These are phyloP conservation scores for Papilio aristodemus DNA, from an alignment of 1,140 invertebrate genomes.

Conservation along the genomic window DNA sequence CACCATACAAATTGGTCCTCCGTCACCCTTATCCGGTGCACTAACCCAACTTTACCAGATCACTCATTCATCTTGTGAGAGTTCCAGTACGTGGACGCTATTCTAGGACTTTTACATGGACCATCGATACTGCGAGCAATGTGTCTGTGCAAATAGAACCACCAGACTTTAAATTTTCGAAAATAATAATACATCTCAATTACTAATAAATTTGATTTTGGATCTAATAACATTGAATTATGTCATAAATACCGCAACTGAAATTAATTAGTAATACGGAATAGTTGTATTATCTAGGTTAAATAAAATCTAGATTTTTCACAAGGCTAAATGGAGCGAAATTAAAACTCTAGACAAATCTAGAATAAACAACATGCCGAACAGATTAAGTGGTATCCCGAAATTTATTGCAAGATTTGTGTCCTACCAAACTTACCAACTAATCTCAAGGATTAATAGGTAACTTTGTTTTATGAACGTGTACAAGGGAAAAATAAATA, in stretches of 20 bases:
- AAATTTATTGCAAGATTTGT: slow-evolving; percentile 17
- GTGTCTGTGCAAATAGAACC: no score
- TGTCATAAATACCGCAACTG: not conserved
- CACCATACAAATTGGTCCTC: not conserved
- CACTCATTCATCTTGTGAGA: no score
- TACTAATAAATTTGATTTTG: no score
- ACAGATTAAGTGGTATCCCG: not conserved
- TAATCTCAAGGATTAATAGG: not conserved
- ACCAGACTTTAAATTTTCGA: no score
- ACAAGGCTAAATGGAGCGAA: not conserved
- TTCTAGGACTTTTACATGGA: no score
- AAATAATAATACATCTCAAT: no score
- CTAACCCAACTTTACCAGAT: no score
- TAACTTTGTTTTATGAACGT: not conserved
- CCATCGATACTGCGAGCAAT: no score
- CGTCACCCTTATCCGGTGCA: no score
- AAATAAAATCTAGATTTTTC: not conserved
- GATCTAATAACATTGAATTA: not conserved
- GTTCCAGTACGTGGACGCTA: no score
- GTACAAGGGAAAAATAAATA: not conserved
- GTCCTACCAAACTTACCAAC: not conserved
- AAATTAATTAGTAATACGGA: not conserved
- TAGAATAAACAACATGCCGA: not conserved
- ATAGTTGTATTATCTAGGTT: not conserved
- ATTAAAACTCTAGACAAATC: slow-evolving; percentile 9